Conservation (phyloP, 2,888 invertebrate species). For the Drosophila glabriapex region DNA sequence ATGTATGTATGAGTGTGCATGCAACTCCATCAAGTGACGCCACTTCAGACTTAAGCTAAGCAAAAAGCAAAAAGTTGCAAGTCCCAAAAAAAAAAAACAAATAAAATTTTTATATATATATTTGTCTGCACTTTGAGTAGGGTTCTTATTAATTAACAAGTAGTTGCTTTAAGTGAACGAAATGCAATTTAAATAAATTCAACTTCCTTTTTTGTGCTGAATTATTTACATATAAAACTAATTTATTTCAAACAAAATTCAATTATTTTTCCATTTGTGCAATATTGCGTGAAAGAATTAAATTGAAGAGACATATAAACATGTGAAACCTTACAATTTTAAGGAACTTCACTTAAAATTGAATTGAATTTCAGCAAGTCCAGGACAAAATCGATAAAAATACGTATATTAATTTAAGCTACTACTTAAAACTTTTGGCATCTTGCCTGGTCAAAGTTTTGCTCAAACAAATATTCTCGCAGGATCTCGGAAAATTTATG, state of each 20-base stretch:
- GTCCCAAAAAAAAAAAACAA: too few species aligned
- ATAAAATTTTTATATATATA: background rate
- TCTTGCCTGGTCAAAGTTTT: conserved; percentile 38
- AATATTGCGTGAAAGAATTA: background rate
- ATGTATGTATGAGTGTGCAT: background rate
- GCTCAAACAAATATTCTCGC: conserved; percentile 23
- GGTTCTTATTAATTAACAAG: background rate
- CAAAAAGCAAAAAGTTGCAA: background rate
- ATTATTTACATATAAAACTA: too few species aligned
- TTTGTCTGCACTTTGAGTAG: background rate
- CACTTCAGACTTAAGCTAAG: conserved; percentile 3
- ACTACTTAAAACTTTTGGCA: conserved; percentile 51
- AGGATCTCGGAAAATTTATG: conserved; percentile 35
- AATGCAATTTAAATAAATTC: too few species aligned
- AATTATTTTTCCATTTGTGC: too few species aligned
- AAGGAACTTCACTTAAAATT: conserved; percentile 12
- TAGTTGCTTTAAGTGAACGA: background rate
- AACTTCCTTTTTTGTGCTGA: too few species aligned
- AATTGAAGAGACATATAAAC: background rate
- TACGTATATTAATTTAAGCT: conserved; percentile 23
- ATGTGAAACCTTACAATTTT: background rate
- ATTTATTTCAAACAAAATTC: too few species aligned
- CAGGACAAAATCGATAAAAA: conserved; percentile 2
- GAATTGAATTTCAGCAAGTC: conserved; percentile 32
- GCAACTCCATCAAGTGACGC: conserved; percentile 1